Base-by-base conservation (phyloP, 53 echinoderm and acorn worm species). In the Echinometra lucunter region DNA sequence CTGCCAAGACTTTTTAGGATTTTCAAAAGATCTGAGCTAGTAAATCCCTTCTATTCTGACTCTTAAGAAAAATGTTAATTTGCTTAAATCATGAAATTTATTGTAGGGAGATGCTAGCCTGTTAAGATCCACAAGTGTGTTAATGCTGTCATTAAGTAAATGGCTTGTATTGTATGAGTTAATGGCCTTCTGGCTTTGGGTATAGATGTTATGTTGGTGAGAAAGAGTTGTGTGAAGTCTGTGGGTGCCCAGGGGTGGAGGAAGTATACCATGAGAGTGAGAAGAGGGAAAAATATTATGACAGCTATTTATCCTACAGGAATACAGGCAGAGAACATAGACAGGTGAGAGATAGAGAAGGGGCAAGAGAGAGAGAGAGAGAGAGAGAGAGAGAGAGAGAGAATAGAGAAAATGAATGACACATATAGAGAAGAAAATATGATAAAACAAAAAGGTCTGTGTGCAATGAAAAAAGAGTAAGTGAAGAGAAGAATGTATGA, bases 221-320 rank as follows among this genome's bases (percentile, higher is more conserved):
- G 72, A 72, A 72, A 11, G 72, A 35, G 21, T 80, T 80, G 44
- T 45, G 44, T 83, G 83, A 80, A 45, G 55, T 89, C 34, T 63
- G 91, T 63, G 91, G 66, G 40, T 91, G 91, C 66, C 91, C 19
- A 32, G 92, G 56, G 92, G 92, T 92, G 72, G 47, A 27, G 72
- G 92, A 92, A 92, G 92, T 45, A 34, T 44, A 45, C 69, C 69
- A 38, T 44, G 78, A 78, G 78, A 78, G 78, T 78, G 78, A 38
- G 78, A 78, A 38, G 72, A 72, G 45, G 69, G 32, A 67, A 92
- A 74, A 92, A 92, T 92, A 92, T 92, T 92, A 72, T 92, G 92
- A 72, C 92, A 92, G 92, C 44, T 53, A 69, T 93, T 47, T 37
- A 55, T 38, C 44, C 69, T 45, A 93, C 80, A 72, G 74, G 57